Evolutionary conservation across 2,797 vertebrate genomes (phyloP), one percentile per base, ranked within the genome.

Genomic region (Poeciliopsis turneri): DNA sequence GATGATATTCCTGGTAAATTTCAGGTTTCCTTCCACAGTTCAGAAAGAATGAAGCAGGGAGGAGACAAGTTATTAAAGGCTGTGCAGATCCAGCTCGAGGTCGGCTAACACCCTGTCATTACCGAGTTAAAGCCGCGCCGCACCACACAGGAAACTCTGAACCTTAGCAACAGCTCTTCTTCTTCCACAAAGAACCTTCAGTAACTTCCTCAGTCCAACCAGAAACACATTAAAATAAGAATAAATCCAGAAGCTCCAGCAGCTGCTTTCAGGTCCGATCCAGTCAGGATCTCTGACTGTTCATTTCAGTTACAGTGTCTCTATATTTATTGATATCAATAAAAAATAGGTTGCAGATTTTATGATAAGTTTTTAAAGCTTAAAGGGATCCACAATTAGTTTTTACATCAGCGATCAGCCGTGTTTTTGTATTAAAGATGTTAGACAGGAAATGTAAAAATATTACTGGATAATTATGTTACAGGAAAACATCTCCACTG

Each of bases 41-140:
- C 49, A 72, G 30, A 64, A 73, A 5, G 72, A 53, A 47, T 30
- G 47, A 66, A 57, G 39, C 79, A 79, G 86, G 82, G 86, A 59
- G 84, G 84, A 73, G 84, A 55, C n/a, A 47, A 30, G 57, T 86
- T 84, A 85, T 86, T 88, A 88, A 74, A 86, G 82, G 82, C 33
- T 20, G 5, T 59, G 69, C 71, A 43, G 79, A 46, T 78, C 28
- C 68, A 59, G 73, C 66, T 77, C 28, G 39, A 87, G 77, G 81
- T 49, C 69, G 53, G 81, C 76, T 78, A 69, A 85, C 86, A 92
- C 86, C 86, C 88, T 87, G 74, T 89, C 73, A 91, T 91, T 89
- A 91, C 84, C 36, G 80, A 84, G 84, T 80, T 86, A 71, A 80
- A 70, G 83, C 80, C n/a, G 79, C 76, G 25, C 72, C 53, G 75